Conservation (phyloP, 2,113 vertebrate species). For the Gulo gulo region DNA sequence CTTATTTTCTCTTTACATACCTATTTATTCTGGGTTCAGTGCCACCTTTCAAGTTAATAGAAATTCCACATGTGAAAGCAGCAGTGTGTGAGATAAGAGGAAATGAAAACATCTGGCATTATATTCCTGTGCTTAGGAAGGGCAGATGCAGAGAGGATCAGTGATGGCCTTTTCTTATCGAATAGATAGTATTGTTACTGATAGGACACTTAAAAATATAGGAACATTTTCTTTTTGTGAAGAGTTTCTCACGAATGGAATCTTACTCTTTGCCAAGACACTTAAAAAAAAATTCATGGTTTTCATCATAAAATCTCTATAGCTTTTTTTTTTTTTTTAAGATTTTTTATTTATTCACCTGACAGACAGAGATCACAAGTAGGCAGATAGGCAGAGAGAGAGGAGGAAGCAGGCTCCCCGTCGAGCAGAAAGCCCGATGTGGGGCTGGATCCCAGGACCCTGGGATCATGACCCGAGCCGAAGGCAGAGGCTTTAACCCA, state of each 20-base stretch:
- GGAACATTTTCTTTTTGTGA: not conserved
- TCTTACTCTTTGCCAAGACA: not conserved
- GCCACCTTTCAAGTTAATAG: not conserved
- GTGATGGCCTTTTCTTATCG: not conserved
- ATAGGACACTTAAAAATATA: not conserved
- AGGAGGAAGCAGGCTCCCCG: no score
- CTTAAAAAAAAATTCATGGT: not conserved
- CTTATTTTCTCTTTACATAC: not conserved
- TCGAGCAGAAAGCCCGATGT: no score
- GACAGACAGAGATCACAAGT: no score
- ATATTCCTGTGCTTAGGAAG: not conserved
- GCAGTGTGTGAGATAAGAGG: not conserved
- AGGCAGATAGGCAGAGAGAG: no score
- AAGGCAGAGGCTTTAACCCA: no score
- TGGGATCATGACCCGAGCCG: no score
- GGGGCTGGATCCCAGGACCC: no score
- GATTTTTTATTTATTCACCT: no score
- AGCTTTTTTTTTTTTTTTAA: not conserved
- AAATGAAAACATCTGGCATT: not conserved
- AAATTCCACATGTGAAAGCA: slow-evolving; percentile 16
- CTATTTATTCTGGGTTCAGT: not conserved
- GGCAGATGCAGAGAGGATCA: not conserved
- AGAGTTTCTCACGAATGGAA: not conserved
- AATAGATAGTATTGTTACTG: not conserved
- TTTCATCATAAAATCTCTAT: not conserved